Base-by-base conservation (phyloP, 2,113 vertebrate genomes). In the Fregata magnificens region DNA sequence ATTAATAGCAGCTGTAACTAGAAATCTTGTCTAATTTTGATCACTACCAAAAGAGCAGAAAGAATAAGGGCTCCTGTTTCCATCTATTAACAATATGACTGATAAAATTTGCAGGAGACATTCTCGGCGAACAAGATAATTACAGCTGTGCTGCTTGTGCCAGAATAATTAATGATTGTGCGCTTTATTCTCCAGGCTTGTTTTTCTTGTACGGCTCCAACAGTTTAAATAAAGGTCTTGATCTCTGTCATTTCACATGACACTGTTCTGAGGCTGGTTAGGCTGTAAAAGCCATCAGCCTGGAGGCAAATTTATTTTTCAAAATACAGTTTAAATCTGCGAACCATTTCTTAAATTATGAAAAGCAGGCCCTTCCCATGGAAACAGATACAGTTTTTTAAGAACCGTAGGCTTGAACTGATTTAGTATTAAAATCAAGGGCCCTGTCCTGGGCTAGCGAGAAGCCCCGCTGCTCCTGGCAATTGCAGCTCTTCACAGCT, bases 1-100 rank as follows among this genome's bases (percentile, higher is more conserved):
- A 94, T 95, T 95, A 95, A 95, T 90, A 97, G 88, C 72, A 86
- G 79, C 95, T 95, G 76, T 71, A 94, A 87, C 86, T 88, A 84
- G 69, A 95, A 95, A 92, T 96, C 88, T 90, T 56, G 50, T 61
- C 83, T 95, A 86, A 92, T 80, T 94, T 62, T 82, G 80, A 91
- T 95, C 77, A 14, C 84, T 84, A 62, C 62, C 22, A 16, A 77
- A 79, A 77, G 56, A 90, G 67, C 72, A 25, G 73, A 59, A 88
- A 76, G 90, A 88, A 78, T 22, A 71, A 94, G 59, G 69, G 77
- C 65, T 93, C 69, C 70, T 87, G 61, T 78, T 93, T 79, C 80
- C 86, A 40, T 25, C 44, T 28, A 79, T 84, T 90, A 92, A 61
- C 73, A 85, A 84, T 63, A 49, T 15, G 47, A 82, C 76, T 38